A percentile compares a stretch with the other conserved stretches of the same genome.
Evolutionary conservation across 2,888 invertebrate species (phyloP).

Genomic region (Drosophila meridionalis): DNA sequence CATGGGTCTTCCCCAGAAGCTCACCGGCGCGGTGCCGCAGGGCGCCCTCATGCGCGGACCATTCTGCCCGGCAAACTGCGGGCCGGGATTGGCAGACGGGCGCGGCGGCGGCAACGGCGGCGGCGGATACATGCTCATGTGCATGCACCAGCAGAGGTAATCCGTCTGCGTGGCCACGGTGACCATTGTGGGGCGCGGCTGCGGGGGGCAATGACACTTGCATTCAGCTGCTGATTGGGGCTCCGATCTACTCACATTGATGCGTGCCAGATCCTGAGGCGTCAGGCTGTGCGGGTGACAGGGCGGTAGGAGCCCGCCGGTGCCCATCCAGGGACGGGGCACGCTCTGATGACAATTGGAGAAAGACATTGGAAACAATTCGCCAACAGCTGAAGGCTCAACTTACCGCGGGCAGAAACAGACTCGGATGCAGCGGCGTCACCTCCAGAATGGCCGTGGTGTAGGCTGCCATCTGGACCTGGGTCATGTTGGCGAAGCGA

Average conservation of each 20-base stretch:
- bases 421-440: constrained; percentile 56
- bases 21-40: constrained; percentile 1
- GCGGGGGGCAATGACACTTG: not conserved
- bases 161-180: constrained; percentile 58
- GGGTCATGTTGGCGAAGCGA: constrained; percentile 47
- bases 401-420: constrained; percentile 60
- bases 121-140: constrained; percentile 36
- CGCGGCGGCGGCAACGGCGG: constrained; percentile 5
- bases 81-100: not conserved
- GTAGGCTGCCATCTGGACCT: constrained; percentile 58
- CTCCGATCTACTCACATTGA: constrained; percentile 30
- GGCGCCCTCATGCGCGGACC: constrained; percentile 34
- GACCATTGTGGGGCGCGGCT: constrained; percentile 6
- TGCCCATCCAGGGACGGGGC: constrained; percentile 22
- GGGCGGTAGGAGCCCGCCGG: constrained; percentile 11
- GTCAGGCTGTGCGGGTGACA: constrained; percentile 48
- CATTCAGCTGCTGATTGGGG: too few relatives aligned
- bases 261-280: constrained; percentile 41
- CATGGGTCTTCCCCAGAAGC: constrained; percentile 42
- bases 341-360: constrained; percentile 22
- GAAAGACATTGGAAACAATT: not conserved
- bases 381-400: too few relatives aligned
- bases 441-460: constrained; percentile 52
- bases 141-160: constrained; percentile 51
- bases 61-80: not conserved